A percentile compares a stretch with the other conserved stretches of the same genome.
phyloP scores from a whole-genome alignment of 2,113 vertebrate species.

The Corapipo altera region DNA sequence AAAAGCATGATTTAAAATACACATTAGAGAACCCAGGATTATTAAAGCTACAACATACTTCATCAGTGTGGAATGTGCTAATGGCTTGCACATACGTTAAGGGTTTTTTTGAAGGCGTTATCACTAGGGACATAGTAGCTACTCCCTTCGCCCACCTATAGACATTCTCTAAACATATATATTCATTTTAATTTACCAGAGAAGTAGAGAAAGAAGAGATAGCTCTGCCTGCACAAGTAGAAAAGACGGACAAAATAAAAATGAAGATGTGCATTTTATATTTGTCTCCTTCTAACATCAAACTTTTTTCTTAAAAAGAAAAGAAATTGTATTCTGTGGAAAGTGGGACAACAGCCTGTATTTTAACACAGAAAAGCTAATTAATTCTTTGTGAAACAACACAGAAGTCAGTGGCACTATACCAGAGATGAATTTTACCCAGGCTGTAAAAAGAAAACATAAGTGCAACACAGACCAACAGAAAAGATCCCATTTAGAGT shows the following conservation, averaged over 20 bases:
- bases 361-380: constrained; percentile 30
- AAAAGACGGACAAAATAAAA: neutral
- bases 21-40: neutral
- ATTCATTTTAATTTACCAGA: neutral
- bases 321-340: neutral
- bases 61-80: constrained; percentile 4
- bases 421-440: constrained; percentile 15
- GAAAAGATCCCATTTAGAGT: constrained; percentile 37
- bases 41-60: neutral
- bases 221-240: neutral
- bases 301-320: neutral
- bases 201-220: neutral
- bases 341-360: neutral
- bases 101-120: neutral
- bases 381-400: constrained; percentile 50
- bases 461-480: constrained; percentile 22
- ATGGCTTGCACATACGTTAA: neutral
- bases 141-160: neutral
- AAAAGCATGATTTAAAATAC: constrained; percentile 4
- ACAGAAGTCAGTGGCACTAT: constrained; percentile 32
- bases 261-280: neutral
- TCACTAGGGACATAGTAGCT: neutral
- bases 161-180: neutral
- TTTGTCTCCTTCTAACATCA: neutral
- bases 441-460: constrained; percentile 33